Evolutionary conservation across 2,113 vertebrate species (phyloP).

Genomic region (human (Homo sapiens)): GRCh38 chr19:37164001-37164500

Average conservation of each 20-base stretch:
- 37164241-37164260: too few relatives aligned
- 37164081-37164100: background rate
- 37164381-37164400: too few relatives aligned
- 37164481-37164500: background rate
- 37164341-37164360: too few relatives aligned
- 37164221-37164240: too few relatives aligned
- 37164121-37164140: background rate
- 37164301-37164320: too few relatives aligned
- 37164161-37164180: background rate
- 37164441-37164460: background rate
- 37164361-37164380: too few relatives aligned
- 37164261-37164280: too few relatives aligned
- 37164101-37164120: background rate
- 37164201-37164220: too few relatives aligned
- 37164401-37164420: background rate
- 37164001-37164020: background rate
- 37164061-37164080: background rate
- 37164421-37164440: background rate
- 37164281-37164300: too few relatives aligned
- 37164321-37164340: too few relatives aligned
- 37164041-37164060: background rate
- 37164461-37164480: background rate
- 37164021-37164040: background rate
- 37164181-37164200: rapidly evolving
- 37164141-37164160: too few relatives aligned